Conservation (phyloP, 2,113 vertebrate genomes). For the Oceanodroma tethys region DNA sequence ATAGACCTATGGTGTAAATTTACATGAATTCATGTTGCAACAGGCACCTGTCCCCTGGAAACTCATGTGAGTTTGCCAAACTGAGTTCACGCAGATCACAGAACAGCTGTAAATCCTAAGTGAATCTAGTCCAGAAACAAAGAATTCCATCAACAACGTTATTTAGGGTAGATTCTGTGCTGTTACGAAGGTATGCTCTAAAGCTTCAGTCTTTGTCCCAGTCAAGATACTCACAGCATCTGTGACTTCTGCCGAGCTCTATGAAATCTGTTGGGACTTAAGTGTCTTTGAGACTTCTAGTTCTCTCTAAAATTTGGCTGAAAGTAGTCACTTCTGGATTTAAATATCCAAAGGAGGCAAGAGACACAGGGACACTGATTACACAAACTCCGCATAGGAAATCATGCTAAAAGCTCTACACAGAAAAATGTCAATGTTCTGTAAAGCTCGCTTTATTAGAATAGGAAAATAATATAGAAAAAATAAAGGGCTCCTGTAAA, state of each 20-base stretch:
- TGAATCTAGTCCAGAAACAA: neutral
- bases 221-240: neutral
- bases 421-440: neutral
- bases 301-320: neutral
- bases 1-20: neutral
- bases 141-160: neutral
- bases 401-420: neutral
- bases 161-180: neutral
- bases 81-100: neutral
- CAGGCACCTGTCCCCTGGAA: neutral
- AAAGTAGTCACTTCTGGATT: neutral
- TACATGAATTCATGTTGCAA: neutral
- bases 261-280: neutral
- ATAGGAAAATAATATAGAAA: conserved; percentile 14
- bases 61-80: neutral
- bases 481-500: neutral
- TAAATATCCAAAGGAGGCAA: neutral
- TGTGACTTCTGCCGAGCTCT: neutral
- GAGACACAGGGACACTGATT: neutral
- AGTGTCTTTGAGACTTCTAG: neutral
- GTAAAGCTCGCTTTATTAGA: conserved; percentile 63
- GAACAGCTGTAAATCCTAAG: neutral
- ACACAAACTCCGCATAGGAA: neutral
- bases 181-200: neutral
- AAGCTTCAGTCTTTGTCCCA: neutral